Evolutionary conservation across 30 jellyfish, hydroid and myxozoan species (phyloP), one percentile per base, ranked within the genome.

Genomic region (Aurelia aurita complex sp. Pacific): DNA sequence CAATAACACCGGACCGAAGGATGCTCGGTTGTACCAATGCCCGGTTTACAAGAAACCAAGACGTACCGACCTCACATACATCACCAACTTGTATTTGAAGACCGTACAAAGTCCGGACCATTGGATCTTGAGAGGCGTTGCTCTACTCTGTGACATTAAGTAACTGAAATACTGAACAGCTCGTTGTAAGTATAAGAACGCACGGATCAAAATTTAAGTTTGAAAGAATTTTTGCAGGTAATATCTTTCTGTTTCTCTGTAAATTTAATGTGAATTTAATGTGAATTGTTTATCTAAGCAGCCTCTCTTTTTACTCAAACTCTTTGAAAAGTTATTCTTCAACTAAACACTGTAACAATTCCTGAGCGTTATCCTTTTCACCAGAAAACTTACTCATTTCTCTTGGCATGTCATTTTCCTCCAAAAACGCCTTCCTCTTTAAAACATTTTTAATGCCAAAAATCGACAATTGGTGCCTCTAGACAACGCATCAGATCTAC

Each of bases 121-220:
- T 50, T 94, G 98, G 98, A 94, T 94, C 74, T 60, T 94, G 51
- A 65, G 98, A 36, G 98, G 98, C 23, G 98, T 94, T n/a, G 98
- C 98, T 6, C 87, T 94, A 2, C 96, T 94, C 6, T 94, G 98
- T 69, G 97, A 88, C 81, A 88, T 94, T 88, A 94, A 88, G 62
- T 94, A 87, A 83, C 79, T 8, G 46, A 13, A 60, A 10, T 4
- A 13, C 38, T 23, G 43, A 66, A 66, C 17, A 23, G 8, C 43
- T 16, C 54, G 53, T 16, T 46, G 9, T 13, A 13, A 19, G 32
- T n/a, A 19, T 38, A 65, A 11, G 15, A 46, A 46, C 8, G 2
- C 57, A 46, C 1, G 57, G 14, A 46, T 46, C 57, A 46, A 46
- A 43, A 46, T 46, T 14, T 46, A 46, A 46, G 73, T 63, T 63